phyloP scores from a whole-genome alignment of 2,797 vertebrate genomes.

The Harpagifer antarcticus region DNA sequence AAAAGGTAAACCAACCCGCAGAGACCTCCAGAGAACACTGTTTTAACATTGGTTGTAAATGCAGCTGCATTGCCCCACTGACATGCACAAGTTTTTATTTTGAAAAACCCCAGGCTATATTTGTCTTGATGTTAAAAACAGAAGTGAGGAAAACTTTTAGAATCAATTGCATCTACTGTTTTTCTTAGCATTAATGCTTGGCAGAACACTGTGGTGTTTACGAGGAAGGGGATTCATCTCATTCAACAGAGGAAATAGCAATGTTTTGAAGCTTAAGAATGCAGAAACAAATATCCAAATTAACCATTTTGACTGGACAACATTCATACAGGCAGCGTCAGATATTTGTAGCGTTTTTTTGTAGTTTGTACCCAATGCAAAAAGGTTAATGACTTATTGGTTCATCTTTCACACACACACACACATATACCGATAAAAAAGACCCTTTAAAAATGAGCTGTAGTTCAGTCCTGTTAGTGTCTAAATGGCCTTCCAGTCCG shows the following conservation, averaged over 20 bases:
- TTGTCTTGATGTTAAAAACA: constrained; percentile 8
- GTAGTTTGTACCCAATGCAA: background rate
- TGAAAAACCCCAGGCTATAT: background rate
- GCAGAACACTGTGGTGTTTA: constrained; percentile 13
- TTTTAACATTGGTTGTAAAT: constrained; percentile 30
- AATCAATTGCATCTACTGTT: background rate
- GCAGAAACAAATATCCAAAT: constrained; percentile 2
- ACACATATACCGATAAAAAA: constrained; percentile 19
- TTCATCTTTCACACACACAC: constrained; percentile 12
- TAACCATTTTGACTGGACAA: constrained; percentile 15
- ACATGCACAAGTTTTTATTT: constrained; percentile 1
- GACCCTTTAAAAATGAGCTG: constrained; percentile 35
- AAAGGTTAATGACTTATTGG: constrained; percentile 31
- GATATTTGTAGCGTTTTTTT: constrained; percentile 7
- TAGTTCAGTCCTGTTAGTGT: constrained; percentile 44
- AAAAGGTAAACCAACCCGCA: constrained; percentile 20
- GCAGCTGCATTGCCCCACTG: constrained; percentile 46
- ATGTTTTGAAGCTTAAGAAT: constrained; percentile 11
- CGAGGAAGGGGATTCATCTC: background rate
- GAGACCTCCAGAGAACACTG: constrained; percentile 50
- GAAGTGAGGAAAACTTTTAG: background rate
- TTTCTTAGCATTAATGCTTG: background rate
- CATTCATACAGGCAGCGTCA: constrained; percentile 6
- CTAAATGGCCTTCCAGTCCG: constrained; percentile 27
- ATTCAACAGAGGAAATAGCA: constrained; percentile 2